Percentiles rank a stretch among this genome's conserved stretches.
phyloP scores from a whole-genome alignment of 1,140 invertebrate species.

The Brachystomella parvula region DNA sequence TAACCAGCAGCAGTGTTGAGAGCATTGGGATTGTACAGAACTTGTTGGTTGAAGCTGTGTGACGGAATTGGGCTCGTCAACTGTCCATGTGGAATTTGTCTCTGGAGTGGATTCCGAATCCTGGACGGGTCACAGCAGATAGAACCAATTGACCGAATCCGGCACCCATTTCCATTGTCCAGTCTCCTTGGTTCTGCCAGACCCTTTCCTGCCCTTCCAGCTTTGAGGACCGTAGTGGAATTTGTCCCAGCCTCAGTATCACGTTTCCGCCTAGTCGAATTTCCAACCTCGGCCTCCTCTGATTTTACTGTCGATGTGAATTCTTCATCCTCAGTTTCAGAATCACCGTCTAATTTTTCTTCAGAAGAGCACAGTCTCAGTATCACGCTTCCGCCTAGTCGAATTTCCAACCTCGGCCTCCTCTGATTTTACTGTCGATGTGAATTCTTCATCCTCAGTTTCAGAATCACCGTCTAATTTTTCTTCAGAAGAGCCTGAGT shows the following conservation, averaged over 20 bases:
- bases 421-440: neutral
- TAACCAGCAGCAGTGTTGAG: neutral
- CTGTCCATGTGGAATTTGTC: neutral
- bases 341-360: no score
- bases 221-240: neutral
- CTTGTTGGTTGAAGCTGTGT: conserved; percentile 4
- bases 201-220: conserved; percentile 3
- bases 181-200: conserved; percentile 6
- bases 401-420: neutral
- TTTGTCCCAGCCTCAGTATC: neutral
- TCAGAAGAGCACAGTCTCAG: neutral
- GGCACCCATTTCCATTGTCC: conserved; percentile 3
- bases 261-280: neutral
- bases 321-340: neutral
- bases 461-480: neutral
- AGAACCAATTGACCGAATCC: conserved; percentile 4
- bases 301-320: neutral
- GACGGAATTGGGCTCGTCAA: neutral
- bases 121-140: conserved; percentile 15
- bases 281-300: neutral
- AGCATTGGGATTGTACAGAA: neutral
- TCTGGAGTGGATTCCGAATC: conserved; percentile 1
- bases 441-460: neutral
- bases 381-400: neutral
- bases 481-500: neutral